Conservation (phyloP, 2,113 vertebrate genomes). For the mouse (Mus musculus) region DNA sequence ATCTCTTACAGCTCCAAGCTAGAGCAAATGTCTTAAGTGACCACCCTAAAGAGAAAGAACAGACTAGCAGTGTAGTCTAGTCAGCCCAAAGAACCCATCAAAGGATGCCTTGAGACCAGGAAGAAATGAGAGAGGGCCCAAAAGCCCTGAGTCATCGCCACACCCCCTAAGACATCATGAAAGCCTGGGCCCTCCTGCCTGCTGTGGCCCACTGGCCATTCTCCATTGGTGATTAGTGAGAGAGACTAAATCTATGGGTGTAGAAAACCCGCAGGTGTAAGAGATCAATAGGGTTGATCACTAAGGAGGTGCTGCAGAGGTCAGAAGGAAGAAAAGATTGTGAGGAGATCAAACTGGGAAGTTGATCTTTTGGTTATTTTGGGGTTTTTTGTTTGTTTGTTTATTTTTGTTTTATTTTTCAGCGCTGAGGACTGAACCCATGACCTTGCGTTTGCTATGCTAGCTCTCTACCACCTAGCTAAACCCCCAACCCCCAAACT, state of each 20-base stretch:
- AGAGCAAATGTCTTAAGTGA: neutral
- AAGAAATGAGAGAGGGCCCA: neutral
- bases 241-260: neutral
- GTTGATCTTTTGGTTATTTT: no score
- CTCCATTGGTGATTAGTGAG: neutral
- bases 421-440: no score
- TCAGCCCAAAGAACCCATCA: neutral
- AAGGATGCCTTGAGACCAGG: neutral
- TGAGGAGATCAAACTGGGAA: neutral
- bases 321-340: neutral
- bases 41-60: constrained; percentile 16
- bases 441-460: no score
- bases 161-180: neutral
- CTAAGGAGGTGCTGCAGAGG: neutral
- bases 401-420: no score
- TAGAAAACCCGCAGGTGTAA: constrained; percentile 15
- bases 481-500: neutral
- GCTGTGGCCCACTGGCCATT: neutral
- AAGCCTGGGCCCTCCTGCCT: neutral
- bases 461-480: no score
- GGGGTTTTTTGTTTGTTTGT: no score
- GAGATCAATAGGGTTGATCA: neutral
- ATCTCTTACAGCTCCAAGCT: neutral
- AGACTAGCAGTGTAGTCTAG: neutral
- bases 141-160: neutral